Evolutionary conservation across 2,113 vertebrate species (phyloP).

Genomic region (Pachyramphus minor): DNA sequence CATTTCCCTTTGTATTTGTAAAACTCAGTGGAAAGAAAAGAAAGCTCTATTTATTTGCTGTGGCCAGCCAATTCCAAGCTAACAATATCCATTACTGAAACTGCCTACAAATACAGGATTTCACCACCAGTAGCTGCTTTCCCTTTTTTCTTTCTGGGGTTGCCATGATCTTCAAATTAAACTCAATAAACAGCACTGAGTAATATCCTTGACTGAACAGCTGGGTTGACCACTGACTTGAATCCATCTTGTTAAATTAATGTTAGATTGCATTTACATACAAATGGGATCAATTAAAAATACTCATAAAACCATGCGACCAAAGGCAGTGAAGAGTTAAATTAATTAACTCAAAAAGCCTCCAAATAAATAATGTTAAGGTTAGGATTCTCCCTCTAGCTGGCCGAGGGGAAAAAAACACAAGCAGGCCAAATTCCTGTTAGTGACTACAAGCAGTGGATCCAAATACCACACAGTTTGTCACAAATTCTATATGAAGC

Average conservation of each 20-base stretch:
- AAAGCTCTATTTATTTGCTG: not conserved
- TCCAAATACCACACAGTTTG: not conserved
- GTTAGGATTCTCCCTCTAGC: conserved; percentile 29
- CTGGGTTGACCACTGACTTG: conserved; percentile 53
- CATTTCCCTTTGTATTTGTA: not conserved
- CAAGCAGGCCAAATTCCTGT: conserved; percentile 11
- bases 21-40: not conserved
- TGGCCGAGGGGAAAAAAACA: not conserved
- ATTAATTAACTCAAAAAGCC: conserved; percentile 65
- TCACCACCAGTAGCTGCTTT: not conserved
- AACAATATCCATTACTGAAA: not conserved
- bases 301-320: conserved; percentile 42
- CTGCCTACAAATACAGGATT: conserved; percentile 14
- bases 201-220: conserved; percentile 38
- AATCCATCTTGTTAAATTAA: conserved; percentile 57
- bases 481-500: not conserved
- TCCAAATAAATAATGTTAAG: conserved; percentile 63
- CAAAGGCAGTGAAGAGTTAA: conserved; percentile 70
- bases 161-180: conserved; percentile 4
- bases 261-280: conserved; percentile 63
- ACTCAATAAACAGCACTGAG: not conserved
- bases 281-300: conserved; percentile 67
- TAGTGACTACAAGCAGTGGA: not conserved
- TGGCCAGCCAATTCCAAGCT: not conserved
- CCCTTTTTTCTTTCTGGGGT: not conserved